A percentile compares a stretch with the other conserved stretches of the same genome.
phyloP scores from a whole-genome alignment of 23 tunicate genomes.

The Halocynthia aurantium region DNA sequence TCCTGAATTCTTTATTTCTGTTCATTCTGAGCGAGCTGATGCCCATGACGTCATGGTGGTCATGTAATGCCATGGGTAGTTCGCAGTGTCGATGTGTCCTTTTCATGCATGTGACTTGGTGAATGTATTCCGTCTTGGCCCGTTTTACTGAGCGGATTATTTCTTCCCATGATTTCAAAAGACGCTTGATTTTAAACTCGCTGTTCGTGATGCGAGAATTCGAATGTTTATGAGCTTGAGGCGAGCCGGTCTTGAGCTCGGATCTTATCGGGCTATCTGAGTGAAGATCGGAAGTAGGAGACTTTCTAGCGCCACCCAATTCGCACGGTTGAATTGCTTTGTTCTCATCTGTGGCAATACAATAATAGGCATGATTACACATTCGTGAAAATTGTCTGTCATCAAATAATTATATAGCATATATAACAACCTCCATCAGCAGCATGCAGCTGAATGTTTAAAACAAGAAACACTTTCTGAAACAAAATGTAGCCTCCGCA shows the following conservation, averaged over 20 bases:
- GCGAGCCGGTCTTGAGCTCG: no score
- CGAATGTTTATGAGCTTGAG: no score
- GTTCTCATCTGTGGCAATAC: no score
- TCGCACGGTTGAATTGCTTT: slow-evolving; percentile 3
- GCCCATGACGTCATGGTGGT: slow-evolving; percentile 65
- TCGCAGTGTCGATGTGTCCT: slow-evolving; percentile 64
- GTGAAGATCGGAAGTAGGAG: no score
- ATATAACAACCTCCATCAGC: no score
- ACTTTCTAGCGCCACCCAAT: neutral
- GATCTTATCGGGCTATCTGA: no score
- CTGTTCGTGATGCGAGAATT: neutral
- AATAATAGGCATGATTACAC: no score
- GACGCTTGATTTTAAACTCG: neutral
- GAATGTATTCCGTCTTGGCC: slow-evolving; percentile 62
- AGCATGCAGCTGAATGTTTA: no score
- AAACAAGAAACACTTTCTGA: slow-evolving; percentile 6
- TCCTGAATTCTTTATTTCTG: slow-evolving; percentile 1
- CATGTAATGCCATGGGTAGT: slow-evolving; percentile 29
- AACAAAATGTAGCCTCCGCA: slow-evolving; percentile 51
- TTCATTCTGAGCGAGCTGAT: neutral
- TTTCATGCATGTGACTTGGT: slow-evolving; percentile 52
- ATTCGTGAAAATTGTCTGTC: no score
- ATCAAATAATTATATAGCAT: no score
- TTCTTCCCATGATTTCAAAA: slow-evolving; percentile 24
- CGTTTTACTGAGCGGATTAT: slow-evolving; percentile 31